phyloP scores from a whole-genome alignment of 2,888 invertebrate species.

The Criorhina ranunculi region DNA sequence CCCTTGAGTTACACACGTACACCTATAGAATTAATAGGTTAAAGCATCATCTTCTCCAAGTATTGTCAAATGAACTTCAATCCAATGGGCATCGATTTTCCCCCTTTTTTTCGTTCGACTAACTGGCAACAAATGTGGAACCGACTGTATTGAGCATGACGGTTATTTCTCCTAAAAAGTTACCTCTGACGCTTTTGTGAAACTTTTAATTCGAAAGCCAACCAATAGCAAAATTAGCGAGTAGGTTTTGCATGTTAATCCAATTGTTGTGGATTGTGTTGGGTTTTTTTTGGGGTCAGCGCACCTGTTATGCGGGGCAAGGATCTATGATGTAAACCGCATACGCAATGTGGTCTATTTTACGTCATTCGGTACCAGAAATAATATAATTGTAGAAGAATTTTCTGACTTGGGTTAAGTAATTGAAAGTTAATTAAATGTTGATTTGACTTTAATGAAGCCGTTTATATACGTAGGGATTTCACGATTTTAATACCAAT shows the following conservation, averaged over 20 bases:
- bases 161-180: slow-evolving; percentile 45
- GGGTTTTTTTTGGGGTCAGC: slow-evolving; percentile 56
- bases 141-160: slow-evolving; percentile 60
- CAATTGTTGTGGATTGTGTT: slow-evolving; percentile 47
- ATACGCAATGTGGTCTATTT: slow-evolving; percentile 23
- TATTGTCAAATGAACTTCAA: slow-evolving; percentile 53
- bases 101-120: slow-evolving; percentile 8
- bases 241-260: slow-evolving; percentile 34
- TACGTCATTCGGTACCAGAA: slow-evolving; percentile 27
- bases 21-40: slow-evolving; percentile 68
- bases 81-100: slow-evolving; percentile 60
- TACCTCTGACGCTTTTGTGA: slow-evolving; percentile 20
- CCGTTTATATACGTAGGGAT: no score
- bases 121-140: slow-evolving; percentile 62
- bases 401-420: no score
- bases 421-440: no score
- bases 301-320: slow-evolving; percentile 61
- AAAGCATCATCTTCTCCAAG: slow-evolving; percentile 60
- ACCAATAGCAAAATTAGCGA: slow-evolving; percentile 26
- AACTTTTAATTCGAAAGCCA: slow-evolving; percentile 26
- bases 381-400: no score
- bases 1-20: slow-evolving; percentile 64
- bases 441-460: no score
- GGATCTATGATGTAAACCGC: slow-evolving; percentile 41
- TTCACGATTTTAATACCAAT: no score